phyloP scores from a whole-genome alignment of 2,888 invertebrate genomes.

The Itoplectis maculator region DNA sequence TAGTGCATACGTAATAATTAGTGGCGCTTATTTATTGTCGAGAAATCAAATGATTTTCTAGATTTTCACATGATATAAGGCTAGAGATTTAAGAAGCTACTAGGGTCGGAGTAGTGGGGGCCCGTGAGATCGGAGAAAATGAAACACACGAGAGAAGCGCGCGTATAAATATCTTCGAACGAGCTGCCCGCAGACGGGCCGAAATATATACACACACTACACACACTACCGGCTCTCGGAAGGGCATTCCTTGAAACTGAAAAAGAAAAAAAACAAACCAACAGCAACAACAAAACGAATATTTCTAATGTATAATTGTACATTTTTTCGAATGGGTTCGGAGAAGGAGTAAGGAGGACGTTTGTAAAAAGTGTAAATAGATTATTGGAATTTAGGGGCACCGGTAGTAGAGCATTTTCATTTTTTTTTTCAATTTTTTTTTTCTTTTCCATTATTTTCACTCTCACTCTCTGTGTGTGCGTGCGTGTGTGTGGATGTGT shows the following conservation, averaged over 20 bases:
- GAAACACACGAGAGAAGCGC: conserved; percentile 12
- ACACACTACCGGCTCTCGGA: conserved; percentile 50
- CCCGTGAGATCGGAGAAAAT: conserved; percentile 13
- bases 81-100: conserved; percentile 54
- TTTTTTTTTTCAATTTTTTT: conserved; percentile 4
- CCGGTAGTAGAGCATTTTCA: conserved; percentile 61
- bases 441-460: conserved; percentile 1
- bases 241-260: conserved; percentile 61
- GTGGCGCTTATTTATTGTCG: conserved; percentile 65
- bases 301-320: conserved; percentile 79
- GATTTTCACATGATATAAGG: conserved; percentile 57
- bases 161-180: conserved; percentile 17
- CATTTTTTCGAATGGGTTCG: conserved; percentile 70
- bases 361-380: conserved; percentile 82
- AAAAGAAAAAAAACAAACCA: conserved; percentile 16
- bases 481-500: conserved; percentile 30
- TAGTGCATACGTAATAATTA: conserved; percentile 34
- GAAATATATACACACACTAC: conserved; percentile 28
- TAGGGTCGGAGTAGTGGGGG: conserved; percentile 18
- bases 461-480: conserved; percentile 22
- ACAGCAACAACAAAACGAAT: conserved; percentile 26
- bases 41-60: conserved; percentile 59
- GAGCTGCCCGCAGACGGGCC: conserved; percentile 50
- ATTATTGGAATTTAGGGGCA: conserved; percentile 68
- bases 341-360: conserved; percentile 43